Conservation (phyloP, 2,888 invertebrate species). For the Catonia carolina region DNA sequence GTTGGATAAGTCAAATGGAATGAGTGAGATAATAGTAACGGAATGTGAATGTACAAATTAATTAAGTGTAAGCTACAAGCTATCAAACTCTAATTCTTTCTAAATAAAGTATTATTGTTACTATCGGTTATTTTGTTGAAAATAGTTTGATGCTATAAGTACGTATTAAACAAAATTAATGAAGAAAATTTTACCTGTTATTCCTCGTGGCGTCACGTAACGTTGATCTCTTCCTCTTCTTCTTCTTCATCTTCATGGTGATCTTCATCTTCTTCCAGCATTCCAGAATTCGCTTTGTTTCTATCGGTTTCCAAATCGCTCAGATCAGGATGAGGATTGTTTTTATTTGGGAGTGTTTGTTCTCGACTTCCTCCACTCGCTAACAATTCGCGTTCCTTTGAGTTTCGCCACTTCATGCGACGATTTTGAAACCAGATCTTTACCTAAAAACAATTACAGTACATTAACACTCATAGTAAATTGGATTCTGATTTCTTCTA, state of each 20-base stretch:
- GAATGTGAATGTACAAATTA: too few species aligned
- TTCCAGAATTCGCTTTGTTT: constrained; percentile 46
- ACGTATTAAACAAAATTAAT: too few species aligned
- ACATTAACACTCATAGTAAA: too few species aligned
- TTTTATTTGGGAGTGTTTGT: constrained; percentile 92
- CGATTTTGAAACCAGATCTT: constrained; percentile 95
- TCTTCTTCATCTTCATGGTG: constrained; percentile 52
- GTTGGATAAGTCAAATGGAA: too few species aligned
- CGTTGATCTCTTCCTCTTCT: constrained; percentile 79
- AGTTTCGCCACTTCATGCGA: constrained; percentile 98
- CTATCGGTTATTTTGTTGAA: too few species aligned
- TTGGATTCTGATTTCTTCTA: too few species aligned
- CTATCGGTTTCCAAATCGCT: constrained; percentile 86
- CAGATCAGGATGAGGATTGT: constrained; percentile 91
- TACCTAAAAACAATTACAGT: constrained; percentile 52
- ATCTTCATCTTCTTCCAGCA: constrained; percentile 40
- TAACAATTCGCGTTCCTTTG: constrained; percentile 89
- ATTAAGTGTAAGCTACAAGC: too few species aligned
- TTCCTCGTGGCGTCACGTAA: constrained; percentile 60
- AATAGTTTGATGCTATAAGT: too few species aligned
- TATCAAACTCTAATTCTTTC: too few species aligned
- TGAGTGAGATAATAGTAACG: too few species aligned
- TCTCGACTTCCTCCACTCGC: constrained; percentile 91
- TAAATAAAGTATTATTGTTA: too few species aligned
- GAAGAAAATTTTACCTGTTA: constrained; percentile 4